Evolutionary conservation across 2,797 vertebrate species (phyloP), one percentile per base, ranked within the genome.

Genomic region (Poecilia picta): DNA sequence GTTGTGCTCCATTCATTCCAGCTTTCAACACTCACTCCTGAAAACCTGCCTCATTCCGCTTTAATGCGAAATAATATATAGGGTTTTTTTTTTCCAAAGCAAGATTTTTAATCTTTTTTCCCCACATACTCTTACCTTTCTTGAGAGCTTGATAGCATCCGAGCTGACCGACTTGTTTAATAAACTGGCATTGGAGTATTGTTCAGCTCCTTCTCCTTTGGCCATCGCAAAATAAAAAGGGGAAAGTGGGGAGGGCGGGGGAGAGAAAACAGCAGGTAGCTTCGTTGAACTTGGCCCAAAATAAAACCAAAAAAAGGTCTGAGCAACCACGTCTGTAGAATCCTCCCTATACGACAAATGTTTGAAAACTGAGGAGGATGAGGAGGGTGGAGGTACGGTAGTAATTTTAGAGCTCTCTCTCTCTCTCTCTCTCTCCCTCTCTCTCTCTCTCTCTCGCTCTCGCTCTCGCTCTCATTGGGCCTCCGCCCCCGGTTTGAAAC

Each of bases 171-270:
- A 83, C 93, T 95, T 95, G 39, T 89, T 91, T 72, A 96, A 83
- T 47, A 96, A 89, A 87, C 84, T 96, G 75, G 93, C 82, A 74
- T 93, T 95, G 25, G 95, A 95, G 85, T 86, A 96, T 81, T 96
- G 95, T 77, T 96, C 96, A 0, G 86, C 89, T 77, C 95, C 95
- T 75, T 95, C 95, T 89, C 96, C 96, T 89, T 92, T 96, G 1
- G 95, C 95, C 96, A 96, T 96, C 74, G 76, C 88, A 87, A 74
- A 43, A 8, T 0, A 74, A 3, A 28, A 64, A 8, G 4, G 39
- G 39, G 5, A 16, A 28, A 51, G 20, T 7, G 47, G 47, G 47
- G 47, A 7, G 4, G 4, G 15, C 3, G 5, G 11, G 2, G 4
- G n/a, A 41, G 2, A 8, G 11, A 43, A 74, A 39, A 10, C 0